Evolutionary conservation across 2,113 vertebrate genomes (phyloP).

Genomic region (Nyctibius bracteatus): DNA sequence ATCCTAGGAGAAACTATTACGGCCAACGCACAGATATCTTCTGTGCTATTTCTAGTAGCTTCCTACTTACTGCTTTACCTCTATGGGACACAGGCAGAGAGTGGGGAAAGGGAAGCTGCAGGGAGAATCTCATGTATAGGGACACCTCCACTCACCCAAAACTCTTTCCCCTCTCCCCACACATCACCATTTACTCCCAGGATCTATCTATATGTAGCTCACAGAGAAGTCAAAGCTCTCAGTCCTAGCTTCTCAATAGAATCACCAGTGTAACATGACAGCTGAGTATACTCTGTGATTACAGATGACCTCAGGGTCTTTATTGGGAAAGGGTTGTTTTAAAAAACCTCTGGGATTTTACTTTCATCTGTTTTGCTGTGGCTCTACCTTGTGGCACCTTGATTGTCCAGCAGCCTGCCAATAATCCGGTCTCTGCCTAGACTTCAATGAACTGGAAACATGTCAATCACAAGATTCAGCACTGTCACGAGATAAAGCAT

Average conservation of each 20-base stretch:
- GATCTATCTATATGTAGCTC: neutral
- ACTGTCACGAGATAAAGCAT: neutral
- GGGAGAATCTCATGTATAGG: neutral
- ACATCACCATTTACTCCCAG: neutral
- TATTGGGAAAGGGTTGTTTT: neutral
- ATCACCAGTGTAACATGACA: neutral
- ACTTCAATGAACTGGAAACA: neutral
- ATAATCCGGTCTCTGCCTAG: neutral
- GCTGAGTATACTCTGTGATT: neutral
- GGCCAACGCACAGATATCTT: neutral
- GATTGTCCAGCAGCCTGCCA: neutral
- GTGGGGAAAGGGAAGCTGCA: neutral
- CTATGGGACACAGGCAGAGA: neutral
- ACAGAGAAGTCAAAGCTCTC: neutral
- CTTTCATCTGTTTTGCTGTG: neutral
- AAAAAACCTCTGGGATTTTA: neutral
- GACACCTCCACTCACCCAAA: neutral
- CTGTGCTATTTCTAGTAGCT: neutral
- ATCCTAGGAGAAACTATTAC: neutral
- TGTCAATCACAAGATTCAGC: neutral
- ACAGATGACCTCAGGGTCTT: neutral
- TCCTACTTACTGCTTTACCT: neutral
- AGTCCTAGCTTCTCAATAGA: neutral
- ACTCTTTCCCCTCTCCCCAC: neutral
- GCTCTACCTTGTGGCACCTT: neutral